Percentiles rank a stretch among this genome's conserved stretches.
phyloP scores from a whole-genome alignment of 2,113 vertebrate species.

The Urocynchramus pylzowi region DNA sequence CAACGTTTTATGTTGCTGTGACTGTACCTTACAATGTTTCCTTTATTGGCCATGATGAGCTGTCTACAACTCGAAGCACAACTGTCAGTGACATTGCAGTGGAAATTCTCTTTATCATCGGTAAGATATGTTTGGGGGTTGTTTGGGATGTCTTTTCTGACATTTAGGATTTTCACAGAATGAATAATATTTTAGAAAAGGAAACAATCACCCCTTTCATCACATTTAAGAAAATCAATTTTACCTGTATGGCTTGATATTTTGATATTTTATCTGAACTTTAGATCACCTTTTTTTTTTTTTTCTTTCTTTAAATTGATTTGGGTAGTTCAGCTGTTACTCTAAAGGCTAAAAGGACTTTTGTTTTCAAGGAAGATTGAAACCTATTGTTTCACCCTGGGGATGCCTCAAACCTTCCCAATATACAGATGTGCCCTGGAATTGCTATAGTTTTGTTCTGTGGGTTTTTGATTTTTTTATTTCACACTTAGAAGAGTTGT shows the following conservation, averaged over 20 bases:
- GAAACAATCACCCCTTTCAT: not conserved
- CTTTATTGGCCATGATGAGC: conserved; percentile 92
- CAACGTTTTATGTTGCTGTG: conserved; percentile 97
- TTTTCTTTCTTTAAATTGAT: not conserved
- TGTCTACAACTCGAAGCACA: conserved; percentile 91
- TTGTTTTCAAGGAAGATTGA: not conserved
- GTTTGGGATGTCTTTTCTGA: not conserved
- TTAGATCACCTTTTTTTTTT: not conserved
- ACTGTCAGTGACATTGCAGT: conserved; percentile 96
- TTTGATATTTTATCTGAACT: not conserved
- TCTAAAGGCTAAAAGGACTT: not conserved
- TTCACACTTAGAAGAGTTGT: not conserved
- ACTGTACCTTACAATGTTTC: conserved; percentile 98
- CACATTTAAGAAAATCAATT: not conserved
- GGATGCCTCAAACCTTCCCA: not conserved
- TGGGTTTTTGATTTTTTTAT: too few species aligned
- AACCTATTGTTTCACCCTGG: not conserved
- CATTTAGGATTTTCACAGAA: not conserved
- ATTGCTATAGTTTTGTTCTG: not conserved
- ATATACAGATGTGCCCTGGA: not conserved
- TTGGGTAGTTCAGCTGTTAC: not conserved
- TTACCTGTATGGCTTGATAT: not conserved
- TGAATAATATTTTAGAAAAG: not conserved
- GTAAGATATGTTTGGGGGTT: conserved; percentile 67
- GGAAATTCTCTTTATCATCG: conserved; percentile 97